These are phyloP conservation scores for Temnothorax rugatulus DNA, from an alignment of 2,888 invertebrate genomes.

Conservation along the genomic window DNA sequence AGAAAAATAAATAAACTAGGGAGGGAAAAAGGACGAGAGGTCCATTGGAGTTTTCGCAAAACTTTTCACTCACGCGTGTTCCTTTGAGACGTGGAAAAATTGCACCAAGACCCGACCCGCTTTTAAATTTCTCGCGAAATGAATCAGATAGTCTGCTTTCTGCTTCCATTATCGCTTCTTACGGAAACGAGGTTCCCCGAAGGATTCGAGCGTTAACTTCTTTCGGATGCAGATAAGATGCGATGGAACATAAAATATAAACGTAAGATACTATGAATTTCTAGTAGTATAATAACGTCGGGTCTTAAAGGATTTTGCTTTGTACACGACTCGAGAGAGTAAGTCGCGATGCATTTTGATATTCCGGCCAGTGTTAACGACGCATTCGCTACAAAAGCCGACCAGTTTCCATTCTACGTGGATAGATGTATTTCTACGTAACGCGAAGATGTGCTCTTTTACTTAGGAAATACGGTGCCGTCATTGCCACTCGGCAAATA, in stretches of 20 bases:
- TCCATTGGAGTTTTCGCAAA: neutral
- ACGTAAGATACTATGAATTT: conserved; percentile 39
- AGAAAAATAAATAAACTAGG: conserved; percentile 6
- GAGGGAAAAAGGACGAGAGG: neutral
- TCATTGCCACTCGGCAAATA: conserved; percentile 44
- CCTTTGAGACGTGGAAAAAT: conserved; percentile 1
- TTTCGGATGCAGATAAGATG: conserved; percentile 59
- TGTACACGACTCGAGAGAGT: conserved; percentile 9
- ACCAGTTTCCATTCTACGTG: neutral
- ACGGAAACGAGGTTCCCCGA: conserved; percentile 8
- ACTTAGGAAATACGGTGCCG: conserved; percentile 56
- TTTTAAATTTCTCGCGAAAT: conserved; percentile 40
- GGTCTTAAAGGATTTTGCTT: conserved; percentile 47
- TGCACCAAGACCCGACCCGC: neutral
- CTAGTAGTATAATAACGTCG: conserved; percentile 35
- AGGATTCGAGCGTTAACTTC: conserved; percentile 37
- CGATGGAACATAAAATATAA: conserved; percentile 49
- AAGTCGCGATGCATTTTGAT: conserved; percentile 25
- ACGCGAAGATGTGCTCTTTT: conserved; percentile 28
- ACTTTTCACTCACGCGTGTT: conserved; percentile 21
- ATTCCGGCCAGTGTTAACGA: neutral
- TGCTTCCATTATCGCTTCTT: conserved; percentile 38
- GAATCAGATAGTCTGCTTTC: conserved; percentile 42
- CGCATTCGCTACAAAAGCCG: conserved; percentile 29
- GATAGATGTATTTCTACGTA: neutral